Base-by-base conservation (phyloP, 1,140 invertebrate species). In the Ericerus pela region DNA sequence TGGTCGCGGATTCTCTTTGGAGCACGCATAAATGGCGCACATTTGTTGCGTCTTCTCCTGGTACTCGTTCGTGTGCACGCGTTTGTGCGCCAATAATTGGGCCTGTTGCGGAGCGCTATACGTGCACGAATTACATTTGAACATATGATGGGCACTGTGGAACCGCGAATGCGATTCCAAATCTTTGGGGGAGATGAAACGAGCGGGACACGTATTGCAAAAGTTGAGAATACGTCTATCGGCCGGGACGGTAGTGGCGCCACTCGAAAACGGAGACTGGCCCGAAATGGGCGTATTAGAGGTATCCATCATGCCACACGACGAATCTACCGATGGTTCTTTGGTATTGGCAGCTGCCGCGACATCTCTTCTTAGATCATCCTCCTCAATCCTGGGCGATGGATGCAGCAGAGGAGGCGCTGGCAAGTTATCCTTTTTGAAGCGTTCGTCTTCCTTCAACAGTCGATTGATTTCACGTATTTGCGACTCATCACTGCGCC, bases 51-150 rank as follows among this genome's bases (percentile, higher is more conserved):
- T 87, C 62, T 82, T 78, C 38, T 84, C 78, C 68, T 88, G 79
- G 68, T 92, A 92, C 61, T 88, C 84, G 5, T 78, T 73, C 3
- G 81, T 79, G 66, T 93, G 89, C 0, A 90, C 85, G 61, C 79
- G 78, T 2, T 75, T 70, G 68, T 92, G 88, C 3, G 79, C 75
- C n/a, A 75, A 65, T 10, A 91, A 68, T 64, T 88, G 77, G 1
- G 74, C 72, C 57, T 78, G 76, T 61, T 86, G 79, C 0, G 78
- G 69, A 0, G 84, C 79, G 0, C 82, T 77, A 65, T 86, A 91
- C n/a, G 82, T 80, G 64, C 88, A 91, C 65, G 75, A 77, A 52
- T 79, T 74, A 62, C 88, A 91, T 55, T 79, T 75, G 60, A 79
- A 79, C 6, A 75, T 67, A 14, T 75, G 69, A 6, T 75, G 72